A percentile compares a stretch with the other conserved stretches of the same genome.
Evolutionary conservation across 2,888 invertebrate genomes (phyloP).

Genomic region (Agrotis segetum): DNA sequence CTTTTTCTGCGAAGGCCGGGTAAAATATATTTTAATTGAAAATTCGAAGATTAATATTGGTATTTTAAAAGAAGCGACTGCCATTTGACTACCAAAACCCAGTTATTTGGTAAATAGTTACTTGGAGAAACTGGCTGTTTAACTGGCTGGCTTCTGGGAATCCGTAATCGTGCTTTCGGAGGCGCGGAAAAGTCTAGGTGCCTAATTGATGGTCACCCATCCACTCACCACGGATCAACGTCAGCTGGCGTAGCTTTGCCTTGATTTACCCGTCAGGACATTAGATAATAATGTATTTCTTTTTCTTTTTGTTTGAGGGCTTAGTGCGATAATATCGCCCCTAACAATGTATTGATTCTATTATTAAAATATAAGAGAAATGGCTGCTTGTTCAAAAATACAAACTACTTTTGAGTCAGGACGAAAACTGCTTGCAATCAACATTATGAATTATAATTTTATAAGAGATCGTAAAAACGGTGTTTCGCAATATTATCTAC

Average conservation of each 20-base stretch:
- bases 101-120: background rate
- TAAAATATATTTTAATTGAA: too few relatives aligned
- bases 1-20: background rate
- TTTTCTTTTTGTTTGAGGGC: too few relatives aligned
- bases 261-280: background rate
- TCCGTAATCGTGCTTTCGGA: background rate
- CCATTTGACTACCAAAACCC: background rate
- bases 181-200: background rate
- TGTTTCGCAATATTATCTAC: slow-evolving; percentile 2
- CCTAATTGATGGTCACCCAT: background rate
- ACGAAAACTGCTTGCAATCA: slow-evolving; percentile 3
- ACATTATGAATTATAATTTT: background rate
- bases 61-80: background rate
- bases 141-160: background rate
- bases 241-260: background rate
- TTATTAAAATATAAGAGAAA: background rate
- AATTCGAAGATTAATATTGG: background rate
- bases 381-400: background rate
- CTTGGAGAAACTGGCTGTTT: background rate
- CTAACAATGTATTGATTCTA: background rate
- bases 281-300: too few relatives aligned
- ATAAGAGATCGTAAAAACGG: slow-evolving; percentile 2
- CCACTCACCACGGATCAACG: background rate
- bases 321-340: too few relatives aligned
- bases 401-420: background rate